Evolutionary conservation across 2,888 invertebrate genomes (phyloP).

Genomic region (Drosophila pseudotalamancana): DNA sequence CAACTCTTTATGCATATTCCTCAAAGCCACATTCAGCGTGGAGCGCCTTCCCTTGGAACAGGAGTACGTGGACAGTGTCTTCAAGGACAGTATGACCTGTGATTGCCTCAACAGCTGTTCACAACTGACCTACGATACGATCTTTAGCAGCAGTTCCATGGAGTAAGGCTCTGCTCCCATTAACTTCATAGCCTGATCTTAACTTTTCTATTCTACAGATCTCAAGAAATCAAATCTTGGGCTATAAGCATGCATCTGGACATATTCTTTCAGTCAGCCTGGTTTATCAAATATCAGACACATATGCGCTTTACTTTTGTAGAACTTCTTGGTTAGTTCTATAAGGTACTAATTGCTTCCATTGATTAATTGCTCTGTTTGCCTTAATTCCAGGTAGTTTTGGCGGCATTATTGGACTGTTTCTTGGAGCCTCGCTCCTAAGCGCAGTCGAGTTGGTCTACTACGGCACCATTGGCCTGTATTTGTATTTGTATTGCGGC

Average conservation of each 20-base stretch:
- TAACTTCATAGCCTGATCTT: background rate
- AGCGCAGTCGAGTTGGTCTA: conserved; percentile 84
- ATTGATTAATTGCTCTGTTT: background rate
- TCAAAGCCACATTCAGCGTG: conserved; percentile 52
- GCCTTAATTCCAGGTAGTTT: conserved; percentile 82
- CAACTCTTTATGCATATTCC: background rate
- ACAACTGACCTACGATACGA: conserved; percentile 67
- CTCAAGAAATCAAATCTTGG: conserved; percentile 22
- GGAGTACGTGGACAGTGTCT: conserved; percentile 65
- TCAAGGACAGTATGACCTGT: conserved; percentile 79
- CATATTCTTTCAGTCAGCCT: conserved; percentile 81
- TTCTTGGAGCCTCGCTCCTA: conserved; percentile 84
- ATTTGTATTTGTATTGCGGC: conserved; percentile 50
- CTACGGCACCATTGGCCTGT: conserved; percentile 80
- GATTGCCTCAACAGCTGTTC: conserved; percentile 81
- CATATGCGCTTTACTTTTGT: conserved; percentile 84
- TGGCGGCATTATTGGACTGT: conserved; percentile 85
- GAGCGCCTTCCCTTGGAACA: conserved; percentile 67
- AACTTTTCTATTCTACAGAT: conserved; percentile 13
- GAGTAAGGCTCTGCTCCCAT: conserved; percentile 54
- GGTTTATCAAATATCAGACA: conserved; percentile 83
- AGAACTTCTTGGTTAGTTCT: conserved; percentile 82
- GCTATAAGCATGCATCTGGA: conserved; percentile 67
- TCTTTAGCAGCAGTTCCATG: conserved; percentile 53
- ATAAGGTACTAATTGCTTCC: background rate